A percentile compares a stretch with the other conserved stretches of the same genome.
Conservation (phyloP, 2,797 vertebrate genomes). For the Eupleurogrammus muticus region DNA sequence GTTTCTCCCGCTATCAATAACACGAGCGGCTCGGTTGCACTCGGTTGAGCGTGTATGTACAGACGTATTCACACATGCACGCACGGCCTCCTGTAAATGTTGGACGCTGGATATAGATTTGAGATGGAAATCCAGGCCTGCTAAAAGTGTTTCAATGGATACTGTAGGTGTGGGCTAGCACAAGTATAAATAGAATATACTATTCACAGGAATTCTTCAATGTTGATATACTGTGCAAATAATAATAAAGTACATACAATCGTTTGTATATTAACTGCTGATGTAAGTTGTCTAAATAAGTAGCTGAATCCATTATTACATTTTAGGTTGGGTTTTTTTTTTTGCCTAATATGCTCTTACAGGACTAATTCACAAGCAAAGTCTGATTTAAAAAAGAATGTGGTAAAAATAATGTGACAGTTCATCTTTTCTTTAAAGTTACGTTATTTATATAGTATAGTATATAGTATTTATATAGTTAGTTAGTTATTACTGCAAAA, state of each 20-base stretch:
- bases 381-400: no score
- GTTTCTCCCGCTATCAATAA: constrained; percentile 33
- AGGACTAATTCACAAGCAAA: not conserved
- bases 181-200: no score
- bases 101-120: not conserved
- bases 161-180: no score
- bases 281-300: not conserved
- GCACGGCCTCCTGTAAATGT: not conserved
- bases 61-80: constrained; percentile 28
- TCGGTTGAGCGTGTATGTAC: not conserved
- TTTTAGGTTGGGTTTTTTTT: not conserved
- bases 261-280: no score
- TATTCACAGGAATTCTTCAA: not conserved
- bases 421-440: no score
- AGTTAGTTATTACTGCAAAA: no score
- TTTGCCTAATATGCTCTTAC: not conserved
- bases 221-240: not conserved
- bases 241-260: no score
- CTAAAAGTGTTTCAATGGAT: constrained; percentile 5
- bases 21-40: constrained; percentile 8
- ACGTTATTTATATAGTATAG: no score
- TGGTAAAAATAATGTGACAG: no score
- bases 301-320: not conserved
- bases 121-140: not conserved
- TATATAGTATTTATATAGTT: no score